phyloP scores from a whole-genome alignment of 2,888 invertebrate genomes.

The Drosophila seclusa region DNA sequence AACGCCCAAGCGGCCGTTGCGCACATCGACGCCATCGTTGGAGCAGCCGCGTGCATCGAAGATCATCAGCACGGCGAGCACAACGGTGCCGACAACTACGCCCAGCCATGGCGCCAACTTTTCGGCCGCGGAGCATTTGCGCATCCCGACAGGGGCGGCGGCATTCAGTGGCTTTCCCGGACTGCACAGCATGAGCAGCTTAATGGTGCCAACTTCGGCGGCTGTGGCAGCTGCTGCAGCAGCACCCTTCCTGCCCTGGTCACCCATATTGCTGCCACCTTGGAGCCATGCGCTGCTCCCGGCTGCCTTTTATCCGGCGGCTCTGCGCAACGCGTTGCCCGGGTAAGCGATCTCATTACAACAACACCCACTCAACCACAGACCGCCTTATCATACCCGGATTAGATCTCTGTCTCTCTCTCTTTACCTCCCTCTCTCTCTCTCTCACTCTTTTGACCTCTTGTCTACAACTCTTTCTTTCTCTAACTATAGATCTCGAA shows the following conservation, averaged over 20 bases:
- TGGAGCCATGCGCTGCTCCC: constrained; percentile 91
- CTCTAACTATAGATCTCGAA: neutral
- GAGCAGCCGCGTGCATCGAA: constrained; percentile 42
- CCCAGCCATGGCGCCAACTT: constrained; percentile 52
- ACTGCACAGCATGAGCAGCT: constrained; percentile 82
- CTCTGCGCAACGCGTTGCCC: constrained; percentile 89
- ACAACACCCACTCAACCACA: neutral
- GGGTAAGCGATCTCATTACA: constrained; percentile 86
- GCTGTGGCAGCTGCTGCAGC: constrained; percentile 88
- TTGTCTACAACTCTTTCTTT: neutral
- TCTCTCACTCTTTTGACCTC: neutral
- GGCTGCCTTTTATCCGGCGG: constrained; percentile 89
- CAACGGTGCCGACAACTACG: constrained; percentile 71
- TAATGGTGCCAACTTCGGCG: constrained; percentile 84
- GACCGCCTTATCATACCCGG: neutral
- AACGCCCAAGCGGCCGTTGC: constrained; percentile 71
- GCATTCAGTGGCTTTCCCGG: constrained; percentile 82
- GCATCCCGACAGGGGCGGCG: constrained; percentile 83
- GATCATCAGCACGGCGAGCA: constrained; percentile 69
- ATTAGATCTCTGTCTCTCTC: neutral
- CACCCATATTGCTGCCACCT: constrained; percentile 89
- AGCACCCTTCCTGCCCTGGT: constrained; percentile 91
- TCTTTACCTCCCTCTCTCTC: neutral
- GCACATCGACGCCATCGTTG: constrained; percentile 75
- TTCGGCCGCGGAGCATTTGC: constrained; percentile 75